A percentile compares a stretch with the other conserved stretches of the same genome.
These are phyloP conservation scores for Grammomys dolichurus DNA, from an alignment of 2,113 vertebrate species.

Conservation along the genomic window DNA sequence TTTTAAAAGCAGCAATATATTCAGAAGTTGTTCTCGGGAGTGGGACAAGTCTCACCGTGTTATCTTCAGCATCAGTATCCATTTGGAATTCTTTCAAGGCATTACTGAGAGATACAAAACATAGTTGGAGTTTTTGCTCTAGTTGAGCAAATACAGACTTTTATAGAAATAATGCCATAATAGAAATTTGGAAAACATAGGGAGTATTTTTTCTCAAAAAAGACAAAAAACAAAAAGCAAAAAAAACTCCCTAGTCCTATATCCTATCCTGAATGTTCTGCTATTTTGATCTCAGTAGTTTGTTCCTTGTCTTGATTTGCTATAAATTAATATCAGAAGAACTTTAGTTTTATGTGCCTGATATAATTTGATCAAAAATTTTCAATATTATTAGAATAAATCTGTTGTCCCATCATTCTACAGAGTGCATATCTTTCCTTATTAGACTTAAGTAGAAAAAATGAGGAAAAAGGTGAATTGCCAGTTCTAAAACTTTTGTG, in stretches of 20 bases:
- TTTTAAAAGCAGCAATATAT: constrained; percentile 25
- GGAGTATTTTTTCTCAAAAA: not conserved
- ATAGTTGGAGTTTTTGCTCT: not conserved
- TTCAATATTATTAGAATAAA: constrained; percentile 40
- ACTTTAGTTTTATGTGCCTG: constrained; percentile 12
- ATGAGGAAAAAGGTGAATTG: not conserved
- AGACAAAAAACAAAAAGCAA: not conserved
- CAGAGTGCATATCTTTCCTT: constrained; percentile 45
- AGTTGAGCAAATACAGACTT: not conserved
- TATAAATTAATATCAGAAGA: constrained; percentile 52
- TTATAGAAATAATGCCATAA: constrained; percentile 43
- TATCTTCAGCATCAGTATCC: constrained; percentile 1
- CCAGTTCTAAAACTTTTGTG: constrained; percentile 47
- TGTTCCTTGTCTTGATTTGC: constrained; percentile 55
- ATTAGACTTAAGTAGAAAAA: constrained; percentile 22
- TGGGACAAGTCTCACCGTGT: not conserved
- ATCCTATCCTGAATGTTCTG: constrained; percentile 34
- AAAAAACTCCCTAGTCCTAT: not conserved
- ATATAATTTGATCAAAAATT: constrained; percentile 34
- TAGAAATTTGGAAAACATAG: constrained; percentile 52
- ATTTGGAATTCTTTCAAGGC: constrained; percentile 42
- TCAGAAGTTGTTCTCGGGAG: not conserved
- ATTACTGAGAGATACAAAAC: constrained; percentile 5
- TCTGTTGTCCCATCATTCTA: constrained; percentile 32
- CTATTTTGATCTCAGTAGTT: constrained; percentile 39